Conservation (phyloP, 2,797 vertebrate species). For the Anniella stebbinsi region DNA sequence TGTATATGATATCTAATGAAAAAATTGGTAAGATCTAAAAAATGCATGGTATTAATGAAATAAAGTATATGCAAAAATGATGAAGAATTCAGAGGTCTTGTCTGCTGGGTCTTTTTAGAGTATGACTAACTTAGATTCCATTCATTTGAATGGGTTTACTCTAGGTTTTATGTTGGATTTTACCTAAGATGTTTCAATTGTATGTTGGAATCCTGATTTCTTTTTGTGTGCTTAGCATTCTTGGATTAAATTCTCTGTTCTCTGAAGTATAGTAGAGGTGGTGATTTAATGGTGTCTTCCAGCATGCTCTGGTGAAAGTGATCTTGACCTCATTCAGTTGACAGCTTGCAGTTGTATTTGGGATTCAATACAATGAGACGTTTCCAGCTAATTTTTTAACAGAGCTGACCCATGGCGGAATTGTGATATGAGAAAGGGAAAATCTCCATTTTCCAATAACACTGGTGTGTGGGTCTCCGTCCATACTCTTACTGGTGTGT, state of each 20-base stretch:
- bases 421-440: background rate
- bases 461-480: background rate
- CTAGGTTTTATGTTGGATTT: too few species aligned
- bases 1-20: background rate
- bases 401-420: background rate
- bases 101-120: too few species aligned
- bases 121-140: too few species aligned
- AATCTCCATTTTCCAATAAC: background rate
- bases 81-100: background rate
- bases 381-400: background rate
- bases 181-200: background rate
- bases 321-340: background rate
- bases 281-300: too few species aligned
- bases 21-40: background rate
- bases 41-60: background rate
- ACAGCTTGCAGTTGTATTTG: background rate
- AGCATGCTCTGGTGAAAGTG: background rate
- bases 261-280: background rate
- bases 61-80: too few species aligned
- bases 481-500: background rate
- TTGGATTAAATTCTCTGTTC: background rate
- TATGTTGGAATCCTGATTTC: background rate
- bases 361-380: background rate
- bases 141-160: too few species aligned
- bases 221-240: too few species aligned